These are phyloP conservation scores for Pinctada fucata DNA, from an alignment of 2,888 invertebrate genomes.

Conservation along the genomic window DNA sequence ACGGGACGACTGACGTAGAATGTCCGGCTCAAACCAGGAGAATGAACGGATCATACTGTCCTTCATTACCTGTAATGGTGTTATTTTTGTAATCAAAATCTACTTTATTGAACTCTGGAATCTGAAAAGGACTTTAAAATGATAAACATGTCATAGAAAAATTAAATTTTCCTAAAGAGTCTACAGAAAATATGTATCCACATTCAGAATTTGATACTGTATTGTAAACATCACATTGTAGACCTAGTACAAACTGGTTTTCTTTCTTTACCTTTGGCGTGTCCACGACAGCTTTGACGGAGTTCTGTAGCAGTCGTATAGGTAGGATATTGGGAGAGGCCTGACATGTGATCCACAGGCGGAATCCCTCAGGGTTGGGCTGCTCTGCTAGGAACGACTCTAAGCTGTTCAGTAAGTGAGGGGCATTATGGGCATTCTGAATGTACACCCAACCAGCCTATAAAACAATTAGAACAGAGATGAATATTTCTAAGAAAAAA, in stretches of 20 bases:
- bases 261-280: constrained; percentile 68
- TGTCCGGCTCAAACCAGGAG: constrained; percentile 72
- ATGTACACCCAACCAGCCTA: constrained; percentile 75
- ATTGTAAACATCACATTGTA: too few relatives aligned
- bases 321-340: constrained; percentile 59
- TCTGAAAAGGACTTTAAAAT: not conserved
- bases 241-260: not conserved
- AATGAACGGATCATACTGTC: constrained; percentile 73
- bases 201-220: too few relatives aligned
- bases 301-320: constrained; percentile 69
- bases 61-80: constrained; percentile 68
- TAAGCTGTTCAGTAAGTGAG: constrained; percentile 64
- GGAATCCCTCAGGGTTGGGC: constrained; percentile 67
- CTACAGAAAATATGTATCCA: too few relatives aligned
- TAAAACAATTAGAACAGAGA: constrained; percentile 9
- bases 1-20: constrained; percentile 68
- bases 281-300: constrained; percentile 71
- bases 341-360: constrained; percentile 72
- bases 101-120: too few relatives aligned
- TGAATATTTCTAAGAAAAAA: not conserved
- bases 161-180: not conserved
- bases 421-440: constrained; percentile 74
- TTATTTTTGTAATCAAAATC: not conserved
- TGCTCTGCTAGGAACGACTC: constrained; percentile 68
- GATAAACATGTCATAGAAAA: not conserved